Base-by-base conservation (phyloP, 2,888 invertebrate species). In the Synergus laeviventris region DNA sequence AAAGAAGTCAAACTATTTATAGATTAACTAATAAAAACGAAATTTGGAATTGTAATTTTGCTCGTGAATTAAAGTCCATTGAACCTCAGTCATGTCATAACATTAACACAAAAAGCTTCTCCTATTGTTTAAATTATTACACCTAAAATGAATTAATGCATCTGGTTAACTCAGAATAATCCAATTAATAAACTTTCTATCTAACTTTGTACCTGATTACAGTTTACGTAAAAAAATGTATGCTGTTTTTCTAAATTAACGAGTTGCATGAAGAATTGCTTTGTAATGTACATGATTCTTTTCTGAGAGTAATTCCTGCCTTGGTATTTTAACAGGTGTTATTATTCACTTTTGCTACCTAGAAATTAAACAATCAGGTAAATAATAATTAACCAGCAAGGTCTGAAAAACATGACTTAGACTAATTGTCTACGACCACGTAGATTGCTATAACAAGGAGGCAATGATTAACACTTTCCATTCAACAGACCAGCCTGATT, bases 311-410 rank as follows among this genome's bases (percentile, higher is more conserved):
- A 18, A 62, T 18, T 62, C n/a, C 18, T 36, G 18, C 12, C 21
- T 24, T 24, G 24, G 0, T 24, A 31, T 11, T 70, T 24, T 3
- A 49, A 70, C 7, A 24, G 24, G 14, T 70, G 49, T 49, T 49
- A 70, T 70, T 70, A 70, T 49, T 70, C 70, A 70, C 45, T 70
- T 66, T 70, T 45, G 49, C 31, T 70, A 49, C 70, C 70, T 31
- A 49, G 70, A 70, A 70, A 70, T 70, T 70, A 70, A 70, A 54
- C 49, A 70, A 70, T 70, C 70, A 70, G 36, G 49, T n/a, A 49
- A 70, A 54, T 49, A 70, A 70, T 70, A 70, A 70, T 70, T 12
- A 70, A 45, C 70, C 16, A 54, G 12, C 31, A 70, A 49, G 36
- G 31, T 31, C 11, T 70, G 70, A 31, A 70, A 70, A 45, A 45